Conservation (phyloP, 1,140 invertebrate genomes). For the Drosophila ohnishii region DNA sequence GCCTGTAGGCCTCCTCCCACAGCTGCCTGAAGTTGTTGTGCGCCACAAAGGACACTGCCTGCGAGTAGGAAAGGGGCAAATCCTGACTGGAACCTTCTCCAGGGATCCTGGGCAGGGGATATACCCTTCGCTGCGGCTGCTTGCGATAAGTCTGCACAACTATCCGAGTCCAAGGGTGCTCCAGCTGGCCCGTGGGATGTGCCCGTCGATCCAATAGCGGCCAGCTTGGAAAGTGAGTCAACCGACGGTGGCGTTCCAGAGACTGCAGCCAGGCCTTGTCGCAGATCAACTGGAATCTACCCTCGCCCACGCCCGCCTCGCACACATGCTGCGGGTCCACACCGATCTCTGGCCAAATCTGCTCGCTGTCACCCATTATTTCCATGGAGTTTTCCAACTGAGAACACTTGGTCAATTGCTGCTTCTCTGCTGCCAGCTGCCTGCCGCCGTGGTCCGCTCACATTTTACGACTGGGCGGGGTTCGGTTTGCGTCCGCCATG, state of each 20-base stretch:
- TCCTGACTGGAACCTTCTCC: constrained; percentile 49
- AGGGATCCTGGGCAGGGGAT: constrained; percentile 86
- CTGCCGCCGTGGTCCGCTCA: constrained; percentile 13
- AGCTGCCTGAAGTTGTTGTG: constrained; percentile 92
- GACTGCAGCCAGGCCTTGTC: constrained; percentile 88
- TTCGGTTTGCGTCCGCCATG: constrained; percentile 15
- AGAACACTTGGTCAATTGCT: constrained; percentile 12
- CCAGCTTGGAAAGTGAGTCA: constrained; percentile 83
- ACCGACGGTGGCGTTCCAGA: constrained; percentile 84
- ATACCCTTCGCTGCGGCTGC: constrained; percentile 86
- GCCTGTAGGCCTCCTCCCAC: constrained; percentile 93
- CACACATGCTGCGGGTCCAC: constrained; percentile 87
- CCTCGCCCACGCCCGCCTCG: constrained; percentile 83
- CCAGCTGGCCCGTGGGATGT: constrained; percentile 60
- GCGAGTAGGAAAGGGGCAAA: constrained; percentile 88
- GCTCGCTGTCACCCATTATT: constrained; percentile 55
- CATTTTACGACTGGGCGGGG: constrained; percentile 35
- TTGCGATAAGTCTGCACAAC: constrained; percentile 83
- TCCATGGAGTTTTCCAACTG: constrained; percentile 15
- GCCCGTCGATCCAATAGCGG: constrained; percentile 79
- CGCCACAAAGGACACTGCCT: constrained; percentile 91
- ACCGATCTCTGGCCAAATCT: constrained; percentile 86
- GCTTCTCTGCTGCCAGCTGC: constrained; percentile 1
- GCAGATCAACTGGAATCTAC: constrained; percentile 86
- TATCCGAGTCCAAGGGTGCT: constrained; percentile 74